A percentile compares a stretch with the other conserved stretches of the same genome.
These are phyloP conservation scores for Cosmopolites sordidus DNA, from an alignment of 2,888 invertebrate species.

Conservation along the genomic window DNA sequence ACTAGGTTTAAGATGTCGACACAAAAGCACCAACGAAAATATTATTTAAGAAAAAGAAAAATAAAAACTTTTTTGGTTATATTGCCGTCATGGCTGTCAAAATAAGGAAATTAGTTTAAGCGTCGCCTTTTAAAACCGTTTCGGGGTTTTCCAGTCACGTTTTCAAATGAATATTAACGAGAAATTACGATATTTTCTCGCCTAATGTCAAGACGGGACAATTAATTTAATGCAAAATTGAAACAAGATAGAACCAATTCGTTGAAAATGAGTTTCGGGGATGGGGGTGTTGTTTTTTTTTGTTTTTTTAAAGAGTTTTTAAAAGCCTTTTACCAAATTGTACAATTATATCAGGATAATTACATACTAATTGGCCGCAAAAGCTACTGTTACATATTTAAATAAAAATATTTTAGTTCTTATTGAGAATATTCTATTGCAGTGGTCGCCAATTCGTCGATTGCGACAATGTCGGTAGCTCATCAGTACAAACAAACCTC, in stretches of 20 bases:
- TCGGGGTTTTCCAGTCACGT: conserved; percentile 32
- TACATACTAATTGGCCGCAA: no score
- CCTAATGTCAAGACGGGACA: conserved; percentile 15
- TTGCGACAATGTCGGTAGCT: no score
- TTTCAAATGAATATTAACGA: conserved; percentile 35
- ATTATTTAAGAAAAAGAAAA: conserved; percentile 5
- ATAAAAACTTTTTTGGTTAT: conserved; percentile 20
- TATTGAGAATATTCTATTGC: no score
- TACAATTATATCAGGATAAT: no score
- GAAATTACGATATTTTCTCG: conserved; percentile 31
- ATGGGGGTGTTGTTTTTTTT: no score
- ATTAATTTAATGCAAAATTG: conserved; percentile 16
- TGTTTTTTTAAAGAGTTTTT: no score
- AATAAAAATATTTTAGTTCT: no score
- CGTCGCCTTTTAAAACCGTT: conserved; percentile 29
- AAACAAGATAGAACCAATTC: conserved; percentile 8
- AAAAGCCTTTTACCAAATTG: no score
- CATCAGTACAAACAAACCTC: no score
- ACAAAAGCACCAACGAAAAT: conserved; percentile 1
- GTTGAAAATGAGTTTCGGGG: no score
- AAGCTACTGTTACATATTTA: no score
- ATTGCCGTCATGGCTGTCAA: conserved; percentile 19
- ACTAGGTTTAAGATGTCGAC: not conserved
- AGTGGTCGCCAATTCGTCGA: no score
- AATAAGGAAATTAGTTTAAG: conserved; percentile 24